Evolutionary conservation across 53 echinoderm and acorn worm genomes (phyloP).

Genomic region (Patiria pectinifera): DNA sequence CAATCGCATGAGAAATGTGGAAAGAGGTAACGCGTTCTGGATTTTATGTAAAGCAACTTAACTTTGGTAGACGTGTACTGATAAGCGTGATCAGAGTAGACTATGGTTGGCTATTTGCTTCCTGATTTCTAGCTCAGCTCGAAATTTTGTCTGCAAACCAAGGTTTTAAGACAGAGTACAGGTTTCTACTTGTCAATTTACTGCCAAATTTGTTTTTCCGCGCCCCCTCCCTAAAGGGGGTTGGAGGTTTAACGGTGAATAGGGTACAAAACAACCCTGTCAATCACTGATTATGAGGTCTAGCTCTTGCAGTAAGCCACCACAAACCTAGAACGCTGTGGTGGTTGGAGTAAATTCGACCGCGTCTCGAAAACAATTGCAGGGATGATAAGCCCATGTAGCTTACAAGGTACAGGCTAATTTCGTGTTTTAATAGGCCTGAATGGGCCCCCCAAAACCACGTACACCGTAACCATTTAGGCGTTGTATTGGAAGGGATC

Average conservation of each 20-base stretch:
- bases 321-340: neutral
- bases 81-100: too few relatives aligned
- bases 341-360: conserved; percentile 6
- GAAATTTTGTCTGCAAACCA: too few relatives aligned
- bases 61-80: neutral
- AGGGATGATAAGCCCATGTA: neutral
- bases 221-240: neutral
- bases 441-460: conserved; percentile 25
- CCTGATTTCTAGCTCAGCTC: too few relatives aligned
- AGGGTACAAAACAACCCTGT: neutral
- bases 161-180: too few relatives aligned
- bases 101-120: too few relatives aligned
- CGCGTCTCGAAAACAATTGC: conserved; percentile 31
- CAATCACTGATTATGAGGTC: conserved; percentile 48
- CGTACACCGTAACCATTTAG: neutral
- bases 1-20: neutral
- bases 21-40: neutral
- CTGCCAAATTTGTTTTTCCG: too few relatives aligned
- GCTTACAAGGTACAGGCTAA: neutral
- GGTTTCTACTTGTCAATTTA: too few relatives aligned
- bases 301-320: conserved; percentile 30
- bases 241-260: neutral
- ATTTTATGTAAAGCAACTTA: neutral
- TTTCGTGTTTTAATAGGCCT: conserved; percentile 15
- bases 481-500: neutral